phyloP scores from a whole-genome alignment of 2,113 vertebrate genomes.

The Sander vitreus region DNA sequence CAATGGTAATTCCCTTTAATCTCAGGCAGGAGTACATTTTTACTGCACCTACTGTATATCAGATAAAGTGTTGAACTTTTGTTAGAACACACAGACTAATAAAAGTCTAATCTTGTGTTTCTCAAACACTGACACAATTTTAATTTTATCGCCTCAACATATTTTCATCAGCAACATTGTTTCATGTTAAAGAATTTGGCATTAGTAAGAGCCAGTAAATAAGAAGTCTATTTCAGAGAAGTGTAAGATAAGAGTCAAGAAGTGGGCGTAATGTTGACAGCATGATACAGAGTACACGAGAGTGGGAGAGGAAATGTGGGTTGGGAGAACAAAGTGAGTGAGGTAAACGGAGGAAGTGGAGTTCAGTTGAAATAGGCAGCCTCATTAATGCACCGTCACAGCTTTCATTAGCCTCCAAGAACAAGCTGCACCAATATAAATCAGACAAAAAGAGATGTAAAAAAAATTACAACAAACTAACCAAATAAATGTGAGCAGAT shows the following conservation, averaged over 20 bases:
- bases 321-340: conserved; percentile 54
- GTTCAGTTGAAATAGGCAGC: conserved; percentile 84
- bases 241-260: conserved; percentile 38
- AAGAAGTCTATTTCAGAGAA: conserved; percentile 22
- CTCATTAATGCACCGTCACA: conserved; percentile 91
- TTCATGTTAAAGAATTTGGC: conserved; percentile 40
- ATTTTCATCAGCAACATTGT: conserved; percentile 26
- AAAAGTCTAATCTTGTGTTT: conserved; percentile 12
- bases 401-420: conserved; percentile 89
- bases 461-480: conserved; percentile 44
- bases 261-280: conserved; percentile 51
- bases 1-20: background rate
- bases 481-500: conserved; percentile 27
- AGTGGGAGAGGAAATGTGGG: conserved; percentile 50
- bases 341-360: conserved; percentile 73
- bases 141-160: background rate
- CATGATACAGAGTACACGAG: conserved; percentile 40
- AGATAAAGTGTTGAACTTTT: background rate
- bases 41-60: background rate
- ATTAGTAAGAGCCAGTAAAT: conserved; percentile 16
- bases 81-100: background rate
- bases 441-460: conserved; percentile 73
- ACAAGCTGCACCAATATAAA: conserved; percentile 74
- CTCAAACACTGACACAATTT: conserved; percentile 4
- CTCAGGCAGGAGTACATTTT: background rate